These are phyloP conservation scores for Heteropelma amictum DNA, from an alignment of 2,888 invertebrate genomes.

Conservation along the genomic window DNA sequence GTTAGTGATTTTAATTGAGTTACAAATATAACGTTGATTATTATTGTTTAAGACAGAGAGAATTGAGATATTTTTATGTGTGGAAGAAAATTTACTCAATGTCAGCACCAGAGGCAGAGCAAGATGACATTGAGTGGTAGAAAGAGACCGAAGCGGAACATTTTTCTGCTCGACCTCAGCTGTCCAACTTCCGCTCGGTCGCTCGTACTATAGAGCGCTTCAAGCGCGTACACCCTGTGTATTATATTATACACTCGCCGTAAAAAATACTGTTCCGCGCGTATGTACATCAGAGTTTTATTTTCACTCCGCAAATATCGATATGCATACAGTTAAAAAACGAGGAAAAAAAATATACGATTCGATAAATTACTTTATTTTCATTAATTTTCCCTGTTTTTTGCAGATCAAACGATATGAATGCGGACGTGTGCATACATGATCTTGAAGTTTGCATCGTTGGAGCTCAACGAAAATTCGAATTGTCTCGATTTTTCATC, in stretches of 20 bases:
- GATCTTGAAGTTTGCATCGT: neutral
- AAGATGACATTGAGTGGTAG: slow-evolving; percentile 39
- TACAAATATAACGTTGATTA: neutral
- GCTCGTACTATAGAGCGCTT: neutral
- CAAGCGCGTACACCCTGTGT: neutral
- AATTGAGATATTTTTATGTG: neutral
- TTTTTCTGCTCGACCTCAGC: slow-evolving; percentile 45
- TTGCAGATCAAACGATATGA: no score
- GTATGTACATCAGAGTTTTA: no score
- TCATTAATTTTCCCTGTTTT: no score
- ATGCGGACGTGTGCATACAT: neutral
- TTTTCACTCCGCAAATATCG: no score
- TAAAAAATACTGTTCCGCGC: no score
- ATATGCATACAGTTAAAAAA: no score
- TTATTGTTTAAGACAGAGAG: neutral
- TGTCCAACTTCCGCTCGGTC: slow-evolving; percentile 40
- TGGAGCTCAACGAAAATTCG: neutral
- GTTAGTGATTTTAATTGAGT: neutral
- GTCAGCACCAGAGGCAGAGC: slow-evolving; percentile 6
- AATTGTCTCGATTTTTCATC: no score
- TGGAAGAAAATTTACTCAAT: slow-evolving; percentile 33
- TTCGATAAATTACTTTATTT: no score
- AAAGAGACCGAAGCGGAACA: slow-evolving; percentile 23
- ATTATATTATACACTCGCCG: neutral
- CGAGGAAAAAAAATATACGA: no score